A percentile compares a stretch with the other conserved stretches of the same genome.
Evolutionary conservation across 2,797 vertebrate species (phyloP).

Genomic region (Epinephelus awoara): DNA sequence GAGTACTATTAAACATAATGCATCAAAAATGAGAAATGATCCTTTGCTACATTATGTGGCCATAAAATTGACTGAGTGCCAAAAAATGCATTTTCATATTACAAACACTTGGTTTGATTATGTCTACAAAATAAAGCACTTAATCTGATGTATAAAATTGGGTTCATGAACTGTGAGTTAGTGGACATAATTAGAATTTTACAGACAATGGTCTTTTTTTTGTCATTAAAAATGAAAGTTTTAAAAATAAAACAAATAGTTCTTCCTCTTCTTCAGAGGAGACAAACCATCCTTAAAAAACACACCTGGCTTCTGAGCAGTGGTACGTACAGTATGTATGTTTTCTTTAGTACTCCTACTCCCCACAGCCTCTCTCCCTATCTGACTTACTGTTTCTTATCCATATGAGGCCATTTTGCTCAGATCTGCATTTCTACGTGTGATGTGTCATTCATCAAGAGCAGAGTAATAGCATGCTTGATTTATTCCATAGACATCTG

Average conservation of each 20-base stretch:
- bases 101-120: conserved; percentile 3
- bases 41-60: not conserved
- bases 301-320: conserved; percentile 27
- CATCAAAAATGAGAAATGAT: conserved; percentile 10
- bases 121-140: not conserved
- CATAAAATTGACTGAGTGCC: not conserved
- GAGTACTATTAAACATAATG: no score
- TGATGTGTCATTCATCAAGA: conserved; percentile 67
- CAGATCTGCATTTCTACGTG: conserved; percentile 57
- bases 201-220: no score
- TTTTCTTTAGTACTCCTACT: not conserved
- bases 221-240: no score
- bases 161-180: not conserved
- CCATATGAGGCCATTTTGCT: conserved; percentile 40
- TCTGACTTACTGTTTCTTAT: conserved; percentile 30
- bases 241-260: no score
- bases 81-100: conserved; percentile 21
- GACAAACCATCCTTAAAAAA: not conserved
- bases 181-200: not conserved
- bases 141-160: not conserved
- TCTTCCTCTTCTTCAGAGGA: not conserved
- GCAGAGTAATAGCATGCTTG: conserved; percentile 48
- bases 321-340: not conserved
- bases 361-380: not conserved
- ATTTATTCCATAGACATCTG: conserved; percentile 72